Evolutionary conservation across 2,797 vertebrate genomes (phyloP), one percentile per base, ranked within the genome.

Genomic region (Pseudocheirus occidentalis): DNA sequence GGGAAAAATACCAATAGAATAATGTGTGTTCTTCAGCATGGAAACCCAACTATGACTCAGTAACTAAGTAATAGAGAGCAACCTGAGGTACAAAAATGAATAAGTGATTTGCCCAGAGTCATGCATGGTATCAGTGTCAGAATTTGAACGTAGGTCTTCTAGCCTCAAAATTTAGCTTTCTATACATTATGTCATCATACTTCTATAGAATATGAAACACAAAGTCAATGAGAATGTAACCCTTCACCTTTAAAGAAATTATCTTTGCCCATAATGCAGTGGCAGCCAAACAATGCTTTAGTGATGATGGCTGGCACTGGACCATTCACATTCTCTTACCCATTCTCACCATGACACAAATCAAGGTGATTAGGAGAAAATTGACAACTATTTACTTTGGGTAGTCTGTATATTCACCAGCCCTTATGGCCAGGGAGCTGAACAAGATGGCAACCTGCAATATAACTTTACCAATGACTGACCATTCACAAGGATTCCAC

Each of bases 331-430:
- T 96, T 95, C 96, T 94, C 94, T 73, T 93, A 93, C 94, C 92
- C 95, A 93, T 24, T 94, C 94, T 93, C 50, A 87, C 96, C 95
- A 96, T 95, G 95, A 92, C 89, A 92, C 93, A 94, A 91, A 95
- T 81, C 62, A 55, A 94, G 81, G 90, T 95, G 93, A 95, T 13
- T 90, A 89, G 93, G 93, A 92, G 97, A 97, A 96, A 96, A 93
- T 94, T 95, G 96, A 93, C 87, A 81, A 91, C 46, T 91, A 96
- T 94, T 97, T 96, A 0, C 90, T 95, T 81, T 94, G 66, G 90
- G 81, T 1, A 92, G 94, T 93, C 96, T 89, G 55, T 92, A 94
- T 92, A 92, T 55, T 13, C 87, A 66, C 92, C 54, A 92, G 93
- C 94, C 91, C 34, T 81, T 93, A 95, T n/a, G 95, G 95, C 81